phyloP scores from a whole-genome alignment of 2,113 vertebrate genomes.

The Myotis lucifugus region DNA sequence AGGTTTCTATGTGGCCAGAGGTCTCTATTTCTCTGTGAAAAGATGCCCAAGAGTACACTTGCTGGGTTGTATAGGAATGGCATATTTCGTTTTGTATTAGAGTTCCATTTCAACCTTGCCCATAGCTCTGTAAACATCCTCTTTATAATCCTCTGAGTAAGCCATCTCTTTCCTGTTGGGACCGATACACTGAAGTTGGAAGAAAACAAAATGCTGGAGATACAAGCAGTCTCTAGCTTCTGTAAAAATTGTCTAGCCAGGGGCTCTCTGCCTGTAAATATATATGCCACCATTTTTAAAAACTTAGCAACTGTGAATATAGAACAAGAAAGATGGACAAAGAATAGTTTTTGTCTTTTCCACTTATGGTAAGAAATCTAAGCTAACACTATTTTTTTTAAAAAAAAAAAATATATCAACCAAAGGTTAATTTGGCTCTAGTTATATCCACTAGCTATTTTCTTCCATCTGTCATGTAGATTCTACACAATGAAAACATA shows the following conservation, averaged over 20 bases:
- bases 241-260: neutral
- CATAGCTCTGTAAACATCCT: neutral
- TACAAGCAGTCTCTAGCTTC: neutral
- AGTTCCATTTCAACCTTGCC: neutral
- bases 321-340: neutral
- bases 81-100: neutral
- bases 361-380: neutral
- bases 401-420: neutral
- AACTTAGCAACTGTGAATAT: neutral
- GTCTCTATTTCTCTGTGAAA: constrained; percentile 13
- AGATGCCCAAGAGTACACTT: neutral
- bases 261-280: neutral
- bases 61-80: neutral
- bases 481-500: constrained; percentile 5
- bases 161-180: neutral
- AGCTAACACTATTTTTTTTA: neutral
- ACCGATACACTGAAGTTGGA: neutral
- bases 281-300: neutral
- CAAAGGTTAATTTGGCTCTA: neutral
- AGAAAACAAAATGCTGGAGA: neutral
- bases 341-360: neutral
- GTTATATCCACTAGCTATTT: neutral
- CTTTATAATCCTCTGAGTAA: neutral
- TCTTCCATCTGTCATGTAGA: neutral
- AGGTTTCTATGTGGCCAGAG: neutral